phyloP scores from a whole-genome alignment of 2,888 invertebrate species.

The Megaustenia siamemsis region DNA sequence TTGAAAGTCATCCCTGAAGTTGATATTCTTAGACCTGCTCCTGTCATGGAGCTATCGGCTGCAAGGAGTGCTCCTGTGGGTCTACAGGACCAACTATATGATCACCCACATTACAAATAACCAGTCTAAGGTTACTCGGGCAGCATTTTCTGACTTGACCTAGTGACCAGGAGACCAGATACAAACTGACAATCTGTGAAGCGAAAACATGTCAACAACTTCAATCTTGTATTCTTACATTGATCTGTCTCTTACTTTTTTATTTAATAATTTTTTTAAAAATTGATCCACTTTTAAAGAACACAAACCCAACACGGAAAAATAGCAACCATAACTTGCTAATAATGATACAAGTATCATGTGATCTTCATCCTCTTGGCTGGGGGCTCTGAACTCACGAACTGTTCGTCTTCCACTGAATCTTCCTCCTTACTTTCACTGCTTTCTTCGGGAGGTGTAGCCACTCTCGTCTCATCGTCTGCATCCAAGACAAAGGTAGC shows the following conservation, averaged over 20 bases:
- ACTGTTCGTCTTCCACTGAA: neutral
- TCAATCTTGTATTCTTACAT: neutral
- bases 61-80: no score
- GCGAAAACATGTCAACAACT: no score
- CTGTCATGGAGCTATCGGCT: no score
- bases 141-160: no score
- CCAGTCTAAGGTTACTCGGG: no score
- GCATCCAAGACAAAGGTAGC: slow-evolving; percentile 31
- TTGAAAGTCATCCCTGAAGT: no score
- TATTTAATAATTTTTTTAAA: neutral
- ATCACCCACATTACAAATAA: no score
- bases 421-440: neutral
- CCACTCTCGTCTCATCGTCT: neutral
- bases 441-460: slow-evolving; percentile 7
- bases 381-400: neutral
- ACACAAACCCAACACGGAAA: slow-evolving; percentile 10
- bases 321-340: neutral
- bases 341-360: slow-evolving; percentile 3
- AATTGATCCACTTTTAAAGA: neutral
- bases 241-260: neutral
- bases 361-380: slow-evolving; percentile 18
- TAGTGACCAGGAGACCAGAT: no score
- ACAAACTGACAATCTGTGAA: no score
- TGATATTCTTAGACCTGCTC: no score
- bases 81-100: no score